Percentiles rank a stretch among this genome's conserved stretches.
These are phyloP conservation scores for Xenus cinereus DNA, from an alignment of 2,113 vertebrate genomes.

Conservation along the genomic window DNA sequence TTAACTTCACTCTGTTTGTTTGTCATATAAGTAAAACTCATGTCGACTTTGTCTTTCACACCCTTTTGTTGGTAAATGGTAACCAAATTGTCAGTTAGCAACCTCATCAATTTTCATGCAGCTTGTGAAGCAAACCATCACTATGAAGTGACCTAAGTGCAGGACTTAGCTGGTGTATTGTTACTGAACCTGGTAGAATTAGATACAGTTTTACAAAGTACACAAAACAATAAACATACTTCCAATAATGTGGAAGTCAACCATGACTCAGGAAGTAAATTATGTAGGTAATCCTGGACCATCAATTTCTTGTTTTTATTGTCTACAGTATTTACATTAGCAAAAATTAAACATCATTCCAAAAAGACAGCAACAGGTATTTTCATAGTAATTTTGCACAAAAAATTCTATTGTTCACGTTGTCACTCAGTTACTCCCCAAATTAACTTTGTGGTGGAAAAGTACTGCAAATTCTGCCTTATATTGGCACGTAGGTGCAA, in stretches of 20 bases:
- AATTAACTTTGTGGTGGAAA: neutral
- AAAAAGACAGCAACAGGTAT: neutral
- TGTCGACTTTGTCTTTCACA: neutral
- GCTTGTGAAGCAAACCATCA: neutral
- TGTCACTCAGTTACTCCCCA: neutral
- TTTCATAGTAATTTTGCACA: neutral
- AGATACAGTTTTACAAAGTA: neutral
- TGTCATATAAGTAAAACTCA: neutral
- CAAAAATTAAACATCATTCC: neutral
- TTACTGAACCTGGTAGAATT: neutral
- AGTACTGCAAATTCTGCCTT: neutral
- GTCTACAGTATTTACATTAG: neutral
- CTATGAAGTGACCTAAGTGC: too few relatives aligned
- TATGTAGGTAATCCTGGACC: neutral
- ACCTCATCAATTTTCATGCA: neutral
- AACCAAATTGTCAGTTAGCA: neutral
- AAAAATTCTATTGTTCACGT: neutral
- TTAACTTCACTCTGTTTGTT: neutral
- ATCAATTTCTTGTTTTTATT: neutral
- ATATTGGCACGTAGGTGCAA: neutral
- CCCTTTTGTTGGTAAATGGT: neutral
- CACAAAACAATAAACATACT: neutral
- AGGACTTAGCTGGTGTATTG: neutral
- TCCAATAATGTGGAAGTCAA: neutral
- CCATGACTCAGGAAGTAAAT: neutral